Base-by-base conservation (phyloP, 2,888 invertebrate genomes). In the Eupithecia subfuscata region DNA sequence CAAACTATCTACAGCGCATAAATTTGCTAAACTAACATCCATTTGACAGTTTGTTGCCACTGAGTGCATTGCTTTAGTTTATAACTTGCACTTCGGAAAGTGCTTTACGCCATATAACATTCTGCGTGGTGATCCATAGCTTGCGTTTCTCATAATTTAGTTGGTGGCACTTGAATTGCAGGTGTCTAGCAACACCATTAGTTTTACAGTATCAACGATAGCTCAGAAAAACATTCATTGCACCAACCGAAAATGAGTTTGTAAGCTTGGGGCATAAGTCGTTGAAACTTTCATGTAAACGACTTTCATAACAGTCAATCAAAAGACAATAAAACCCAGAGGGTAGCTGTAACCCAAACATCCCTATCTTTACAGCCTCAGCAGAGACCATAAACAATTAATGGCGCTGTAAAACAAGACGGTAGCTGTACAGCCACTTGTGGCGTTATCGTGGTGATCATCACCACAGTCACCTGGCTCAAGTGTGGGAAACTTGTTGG, bases 291-390 rank as follows among this genome's bases (percentile, higher is more conserved):
- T 30, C 18, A 34, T 68, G 43, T 67, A 67, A 67, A 67, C 52
- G 22, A 56, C 34, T 34, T 34, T 18, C 40, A 37, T 30, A 40
- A 40, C 52, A 70, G 77, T 76, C 79, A 79, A 80, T 78, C 69
- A 76, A 79, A 78, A 80, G 75, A 79, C 70, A 78, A 72, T 78
- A 75, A 78, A 76, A 69, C 77, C 63, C 56, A 76, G 70, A 80
- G 78, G 82, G 82, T 81, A 82, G 81, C 83, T 84, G 85, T 86
- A 83, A 85, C 83, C 84, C 85, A 89, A 91, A 91, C 93, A 92
- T 89, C 92, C 92, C 90, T 91, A 93, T 93, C 92, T 92, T 87
- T 88, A 90, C 89, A 86, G 87, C 84, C 85, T 82, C 89, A 89
- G 91, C 88, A 87, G 85, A 87, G 78, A 83, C 83, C 86, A 91